phyloP scores from a whole-genome alignment of 2,113 vertebrate genomes.

The Callipepla squamata region DNA sequence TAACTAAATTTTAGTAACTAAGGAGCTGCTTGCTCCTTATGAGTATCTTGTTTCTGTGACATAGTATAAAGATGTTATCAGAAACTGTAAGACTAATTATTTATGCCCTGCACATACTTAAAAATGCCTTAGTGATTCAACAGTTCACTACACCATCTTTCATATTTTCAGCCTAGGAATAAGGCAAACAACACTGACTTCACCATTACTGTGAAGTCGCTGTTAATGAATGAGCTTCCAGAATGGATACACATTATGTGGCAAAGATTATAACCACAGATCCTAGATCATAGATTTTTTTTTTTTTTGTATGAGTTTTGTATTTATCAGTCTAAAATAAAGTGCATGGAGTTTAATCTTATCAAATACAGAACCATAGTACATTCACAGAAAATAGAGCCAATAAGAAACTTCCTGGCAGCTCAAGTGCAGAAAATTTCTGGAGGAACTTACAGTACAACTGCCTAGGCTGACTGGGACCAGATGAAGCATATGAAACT shows the following conservation, averaged over 20 bases:
- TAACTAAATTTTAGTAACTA: constrained; percentile 20
- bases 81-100: background rate
- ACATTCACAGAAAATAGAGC: background rate
- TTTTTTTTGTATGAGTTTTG: background rate
- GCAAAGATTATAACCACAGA: background rate
- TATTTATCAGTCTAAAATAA: background rate
- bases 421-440: background rate
- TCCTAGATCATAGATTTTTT: background rate
- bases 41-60: background rate
- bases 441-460: background rate
- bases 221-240: background rate
- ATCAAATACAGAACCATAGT: background rate
- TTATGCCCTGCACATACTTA: background rate
- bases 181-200: background rate
- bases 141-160: background rate
- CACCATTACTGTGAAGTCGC: background rate
- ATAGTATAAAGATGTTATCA: background rate
- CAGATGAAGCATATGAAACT: background rate
- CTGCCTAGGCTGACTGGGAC: background rate
- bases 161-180: background rate
- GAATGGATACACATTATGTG: background rate
- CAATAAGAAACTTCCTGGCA: background rate
- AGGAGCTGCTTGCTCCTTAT: background rate
- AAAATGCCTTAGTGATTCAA: background rate
- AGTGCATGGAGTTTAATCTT: background rate